Conservation (phyloP, 2,888 invertebrate genomes). For the Furcula furcula region DNA sequence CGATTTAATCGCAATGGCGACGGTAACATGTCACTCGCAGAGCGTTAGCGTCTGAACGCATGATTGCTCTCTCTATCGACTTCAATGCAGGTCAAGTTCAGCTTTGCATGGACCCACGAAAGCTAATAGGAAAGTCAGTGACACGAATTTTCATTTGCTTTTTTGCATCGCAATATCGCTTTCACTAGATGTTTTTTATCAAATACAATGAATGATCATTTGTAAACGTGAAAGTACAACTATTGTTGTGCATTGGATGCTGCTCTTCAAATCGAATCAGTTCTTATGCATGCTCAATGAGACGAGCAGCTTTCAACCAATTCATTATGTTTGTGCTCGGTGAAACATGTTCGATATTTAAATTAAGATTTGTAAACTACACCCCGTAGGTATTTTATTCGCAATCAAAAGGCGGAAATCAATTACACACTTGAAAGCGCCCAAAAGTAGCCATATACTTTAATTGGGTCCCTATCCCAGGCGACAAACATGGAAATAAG, state of each 20-base stretch:
- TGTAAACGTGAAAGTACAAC: constrained; percentile 74
- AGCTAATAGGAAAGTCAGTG: constrained; percentile 71
- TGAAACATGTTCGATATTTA: constrained; percentile 40
- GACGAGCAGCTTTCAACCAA: constrained; percentile 49
- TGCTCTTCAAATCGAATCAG: constrained; percentile 47
- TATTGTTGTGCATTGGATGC: constrained; percentile 50
- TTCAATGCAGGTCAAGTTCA: constrained; percentile 60
- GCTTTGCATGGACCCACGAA: constrained; percentile 46
- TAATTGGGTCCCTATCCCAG: constrained; percentile 55
- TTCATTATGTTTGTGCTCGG: constrained; percentile 43
- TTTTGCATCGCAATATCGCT: constrained; percentile 76
- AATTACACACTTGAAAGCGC: constrained; percentile 12
- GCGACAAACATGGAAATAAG: constrained; percentile 29
- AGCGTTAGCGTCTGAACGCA: constrained; percentile 18
- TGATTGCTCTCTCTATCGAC: constrained; percentile 26
- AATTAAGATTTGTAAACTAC: constrained; percentile 38
- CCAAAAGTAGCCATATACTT: constrained; percentile 44
- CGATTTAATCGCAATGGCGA: constrained; percentile 6
- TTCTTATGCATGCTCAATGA: constrained; percentile 55
- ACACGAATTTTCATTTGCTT: constrained; percentile 77
- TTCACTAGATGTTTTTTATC: constrained; percentile 72
- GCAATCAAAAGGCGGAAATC: neutral
- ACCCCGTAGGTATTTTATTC: constrained; percentile 9
- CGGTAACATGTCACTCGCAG: constrained; percentile 7
- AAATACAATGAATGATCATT: constrained; percentile 67